Conservation (phyloP, 1,140 invertebrate genomes). For the Aporrectodea caliginosa region DNA sequence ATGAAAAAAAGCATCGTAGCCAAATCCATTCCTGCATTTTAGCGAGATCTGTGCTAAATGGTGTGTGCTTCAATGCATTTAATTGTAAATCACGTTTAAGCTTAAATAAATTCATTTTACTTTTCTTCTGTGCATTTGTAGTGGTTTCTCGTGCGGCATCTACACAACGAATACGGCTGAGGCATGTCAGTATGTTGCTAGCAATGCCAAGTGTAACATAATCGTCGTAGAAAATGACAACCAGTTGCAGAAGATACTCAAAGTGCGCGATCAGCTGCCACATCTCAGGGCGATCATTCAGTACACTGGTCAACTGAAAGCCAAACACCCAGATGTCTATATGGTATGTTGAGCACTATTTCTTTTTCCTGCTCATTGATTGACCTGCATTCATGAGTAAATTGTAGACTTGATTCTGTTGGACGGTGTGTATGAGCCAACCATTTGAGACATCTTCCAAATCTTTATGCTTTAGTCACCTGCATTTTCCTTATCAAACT, state of each 20-base stretch:
- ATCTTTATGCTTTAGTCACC: no score
- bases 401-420: no score
- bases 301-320: slow-evolving; percentile 69
- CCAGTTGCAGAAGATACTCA: slow-evolving; percentile 78
- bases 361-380: no score
- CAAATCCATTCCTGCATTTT: no score
- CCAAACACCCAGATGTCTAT: slow-evolving; percentile 40
- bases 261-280: slow-evolving; percentile 68
- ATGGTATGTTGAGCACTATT: slow-evolving; percentile 38
- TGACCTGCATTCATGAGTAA: no score
- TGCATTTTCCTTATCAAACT: no score
- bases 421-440: no score
- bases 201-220: slow-evolving; percentile 74
- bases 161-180: slow-evolving; percentile 89
- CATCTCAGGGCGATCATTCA: slow-evolving; percentile 79
- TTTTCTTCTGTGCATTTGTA: slow-evolving; percentile 32
- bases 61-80: not conserved
- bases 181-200: slow-evolving; percentile 73
- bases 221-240: slow-evolving; percentile 82
- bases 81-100: not conserved
- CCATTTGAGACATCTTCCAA: no score
- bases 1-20: not conserved
- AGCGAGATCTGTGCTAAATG: no score
- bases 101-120: not conserved
- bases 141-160: slow-evolving; percentile 80